Base-by-base conservation (phyloP, 2,797 vertebrate species). In the Clarias pachynema region DNA sequence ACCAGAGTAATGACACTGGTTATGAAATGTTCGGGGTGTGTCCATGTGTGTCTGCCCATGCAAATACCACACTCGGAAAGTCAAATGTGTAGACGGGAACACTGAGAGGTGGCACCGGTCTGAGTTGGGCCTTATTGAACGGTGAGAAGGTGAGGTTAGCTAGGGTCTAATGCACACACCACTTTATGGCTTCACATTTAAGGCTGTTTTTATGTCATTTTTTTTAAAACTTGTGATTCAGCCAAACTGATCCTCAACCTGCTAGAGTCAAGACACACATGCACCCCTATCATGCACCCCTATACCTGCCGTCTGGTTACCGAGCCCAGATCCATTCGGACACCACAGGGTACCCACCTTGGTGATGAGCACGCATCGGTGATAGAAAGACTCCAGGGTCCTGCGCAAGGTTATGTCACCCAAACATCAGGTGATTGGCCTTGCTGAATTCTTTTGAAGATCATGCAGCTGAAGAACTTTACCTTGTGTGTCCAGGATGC, bases 1-100 rank as follows among this genome's bases (percentile, higher is more conserved):
- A 14, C 14, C n/a, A 29, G 49, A 16, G 18, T 29, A 56, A 12
- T 60, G 56, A 24, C 56, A 44, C 40, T 34, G 74, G 29, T 59
- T 77, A 34, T 74, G 15, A 74, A 74, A 53, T 18, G 18, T 56
- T 62, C 22, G 37, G 75, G 31, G 59, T 79, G 77, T 63, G 34
- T 53, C 49, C 49, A 53, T 14, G 12, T 14, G 49, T 53, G 49
- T 62, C n/a, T 63, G 22, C 34, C 29, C 24, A 26, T 63, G 34
- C 22, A 40, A 63, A 62, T 40, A 5, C 8, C 20, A 10, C 14
- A 37, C 75, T 40, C 40, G 7, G 59, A 22, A n/a, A 62, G 59
- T 59, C 34, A 62, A 79, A 79, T 37, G 26, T 34, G 29, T 31
- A 40, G 10, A 26, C 14, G 10, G 8, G 24, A 78, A 62, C 31